A percentile compares a stretch with the other conserved stretches of the same genome.
Evolutionary conservation across 1,140 invertebrate genomes (phyloP).

Genomic region (Hermatobates lingyangjiaoensis): DNA sequence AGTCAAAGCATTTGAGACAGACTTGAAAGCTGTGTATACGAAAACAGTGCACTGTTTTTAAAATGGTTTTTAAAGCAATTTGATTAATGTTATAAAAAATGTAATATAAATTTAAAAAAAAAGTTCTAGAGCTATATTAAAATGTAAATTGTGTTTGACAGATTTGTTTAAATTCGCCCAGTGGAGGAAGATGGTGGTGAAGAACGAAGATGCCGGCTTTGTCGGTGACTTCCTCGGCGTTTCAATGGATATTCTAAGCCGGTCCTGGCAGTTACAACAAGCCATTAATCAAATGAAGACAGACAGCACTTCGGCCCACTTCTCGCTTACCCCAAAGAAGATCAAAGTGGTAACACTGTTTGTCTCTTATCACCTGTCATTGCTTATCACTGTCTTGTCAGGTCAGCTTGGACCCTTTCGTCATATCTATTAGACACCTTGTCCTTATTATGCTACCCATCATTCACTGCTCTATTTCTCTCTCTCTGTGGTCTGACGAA

Average conservation of each 20-base stretch:
- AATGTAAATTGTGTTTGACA: too few relatives aligned
- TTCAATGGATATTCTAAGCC: slow-evolving; percentile 50
- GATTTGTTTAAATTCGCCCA: slow-evolving; percentile 47
- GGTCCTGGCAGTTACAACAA: slow-evolving; percentile 33
- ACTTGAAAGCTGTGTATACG: too few relatives aligned
- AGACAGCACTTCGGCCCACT: slow-evolving; percentile 35
- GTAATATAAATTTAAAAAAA: too few relatives aligned
- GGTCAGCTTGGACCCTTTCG: background rate
- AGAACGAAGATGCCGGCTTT: slow-evolving; percentile 59
- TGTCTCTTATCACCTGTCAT: slow-evolving; percentile 16
- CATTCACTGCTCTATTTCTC: too few relatives aligned
- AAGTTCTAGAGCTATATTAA: too few relatives aligned
- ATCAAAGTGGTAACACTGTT: slow-evolving; percentile 57
- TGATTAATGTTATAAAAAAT: too few relatives aligned
- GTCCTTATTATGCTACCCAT: too few relatives aligned
- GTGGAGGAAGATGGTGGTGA: slow-evolving; percentile 55
- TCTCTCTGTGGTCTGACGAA: too few relatives aligned
- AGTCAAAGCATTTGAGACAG: too few relatives aligned
- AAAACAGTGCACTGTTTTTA: too few relatives aligned
- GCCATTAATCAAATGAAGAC: slow-evolving; percentile 23
- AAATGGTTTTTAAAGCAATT: too few relatives aligned
- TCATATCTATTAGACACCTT: too few relatives aligned
- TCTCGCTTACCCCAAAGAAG: slow-evolving; percentile 60
- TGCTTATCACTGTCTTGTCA: background rate
- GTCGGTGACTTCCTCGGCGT: slow-evolving; percentile 58